Percentiles rank a stretch among this genome's conserved stretches.
Conservation (phyloP, 2,797 vertebrate genomes). For the Gallirallus australis region DNA sequence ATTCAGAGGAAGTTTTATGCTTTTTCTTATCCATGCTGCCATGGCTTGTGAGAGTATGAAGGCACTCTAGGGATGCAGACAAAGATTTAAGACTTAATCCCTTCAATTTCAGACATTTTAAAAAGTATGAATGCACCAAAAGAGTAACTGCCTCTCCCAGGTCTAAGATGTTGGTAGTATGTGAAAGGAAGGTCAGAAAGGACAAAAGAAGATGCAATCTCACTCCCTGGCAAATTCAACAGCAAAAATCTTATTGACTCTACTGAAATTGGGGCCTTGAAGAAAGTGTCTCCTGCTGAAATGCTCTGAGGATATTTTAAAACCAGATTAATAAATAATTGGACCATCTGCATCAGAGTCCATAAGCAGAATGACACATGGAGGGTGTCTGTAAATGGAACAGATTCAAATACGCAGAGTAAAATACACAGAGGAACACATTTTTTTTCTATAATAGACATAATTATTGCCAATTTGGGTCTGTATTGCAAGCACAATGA, state of each 20-base stretch:
- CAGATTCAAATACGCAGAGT: slow-evolving; percentile 45
- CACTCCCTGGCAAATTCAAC: slow-evolving; percentile 12
- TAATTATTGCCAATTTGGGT: slow-evolving; percentile 39
- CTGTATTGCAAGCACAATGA: slow-evolving; percentile 16
- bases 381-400: slow-evolving; percentile 62
- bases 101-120: not conserved
- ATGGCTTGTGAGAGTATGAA: not conserved
- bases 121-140: slow-evolving; percentile 7
- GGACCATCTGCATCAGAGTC: slow-evolving; percentile 58
- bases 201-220: not conserved
- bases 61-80: not conserved
- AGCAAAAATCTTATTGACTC: slow-evolving; percentile 5
- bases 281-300: slow-evolving; percentile 49
- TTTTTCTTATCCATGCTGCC: not conserved
- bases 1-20: not conserved
- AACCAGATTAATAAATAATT: slow-evolving; percentile 70
- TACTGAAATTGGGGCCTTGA: slow-evolving; percentile 49
- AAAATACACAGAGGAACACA: slow-evolving; percentile 56
- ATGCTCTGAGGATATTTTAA: slow-evolving; percentile 48
- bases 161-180: not conserved
- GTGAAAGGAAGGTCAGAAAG: slow-evolving; percentile 47
- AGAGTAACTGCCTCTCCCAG: not conserved
- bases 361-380: slow-evolving; percentile 41
- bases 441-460: slow-evolving; percentile 21
- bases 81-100: slow-evolving; percentile 4